These are phyloP conservation scores for Panthera tigris DNA, from an alignment of 2,113 vertebrate genomes.

Conservation along the genomic window DNA sequence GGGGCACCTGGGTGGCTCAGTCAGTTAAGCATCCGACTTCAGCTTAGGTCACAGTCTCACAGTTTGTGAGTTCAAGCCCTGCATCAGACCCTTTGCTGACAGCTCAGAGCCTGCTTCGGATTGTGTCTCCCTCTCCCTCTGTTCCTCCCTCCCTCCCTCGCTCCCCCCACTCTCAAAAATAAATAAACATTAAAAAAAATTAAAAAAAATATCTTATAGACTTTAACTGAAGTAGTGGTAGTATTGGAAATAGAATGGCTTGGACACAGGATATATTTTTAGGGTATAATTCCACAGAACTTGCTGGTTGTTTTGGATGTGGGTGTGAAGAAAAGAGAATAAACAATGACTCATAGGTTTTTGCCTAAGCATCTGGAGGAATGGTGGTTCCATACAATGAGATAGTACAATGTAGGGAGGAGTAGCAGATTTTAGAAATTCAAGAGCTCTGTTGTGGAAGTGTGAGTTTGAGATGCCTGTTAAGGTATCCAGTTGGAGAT, in stretches of 20 bases:
- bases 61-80: too few relatives aligned
- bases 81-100: too few relatives aligned
- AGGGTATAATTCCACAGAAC: neutral
- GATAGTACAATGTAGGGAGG: neutral
- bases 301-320: neutral
- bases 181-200: too few relatives aligned
- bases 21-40: too few relatives aligned
- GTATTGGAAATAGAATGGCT: neutral
- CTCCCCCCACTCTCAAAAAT: too few relatives aligned
- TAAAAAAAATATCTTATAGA: neutral
- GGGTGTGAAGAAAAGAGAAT: neutral
- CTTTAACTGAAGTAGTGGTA: conserved; percentile 33
- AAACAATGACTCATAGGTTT: neutral
- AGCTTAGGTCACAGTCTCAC: too few relatives aligned
- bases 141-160: too few relatives aligned
- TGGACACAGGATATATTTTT: neutral
- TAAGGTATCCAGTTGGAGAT: neutral
- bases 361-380: neutral
- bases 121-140: too few relatives aligned
- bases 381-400: neutral
- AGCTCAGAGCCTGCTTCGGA: too few relatives aligned
- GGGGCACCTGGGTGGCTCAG: too few relatives aligned
- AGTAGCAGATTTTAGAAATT: neutral
- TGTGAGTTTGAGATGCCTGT: neutral
- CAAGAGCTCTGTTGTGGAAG: neutral